A percentile compares a stretch with the other conserved stretches of the same genome.
Evolutionary conservation across 2,888 invertebrate genomes (phyloP).

Genomic region (Tenthredo distinguenda): DNA sequence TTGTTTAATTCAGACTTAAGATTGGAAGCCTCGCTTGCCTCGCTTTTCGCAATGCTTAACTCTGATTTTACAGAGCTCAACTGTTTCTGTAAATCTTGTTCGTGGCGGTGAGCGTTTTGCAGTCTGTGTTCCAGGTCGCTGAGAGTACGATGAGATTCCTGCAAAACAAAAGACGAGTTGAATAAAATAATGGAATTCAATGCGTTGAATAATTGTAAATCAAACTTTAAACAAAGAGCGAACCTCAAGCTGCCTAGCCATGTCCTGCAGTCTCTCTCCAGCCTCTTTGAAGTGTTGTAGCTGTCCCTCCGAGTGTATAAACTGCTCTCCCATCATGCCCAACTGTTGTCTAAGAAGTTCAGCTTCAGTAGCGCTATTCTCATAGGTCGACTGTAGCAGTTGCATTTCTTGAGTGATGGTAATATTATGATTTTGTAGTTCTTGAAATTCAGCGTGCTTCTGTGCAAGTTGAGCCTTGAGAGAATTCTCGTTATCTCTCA

Average conservation of each 20-base stretch:
- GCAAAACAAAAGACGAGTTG: constrained; percentile 31
- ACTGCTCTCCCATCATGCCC: constrained; percentile 71
- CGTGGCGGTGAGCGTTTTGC: constrained; percentile 79
- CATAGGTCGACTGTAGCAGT: constrained; percentile 70
- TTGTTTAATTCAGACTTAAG: constrained; percentile 78
- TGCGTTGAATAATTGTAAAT: background rate
- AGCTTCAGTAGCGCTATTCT: constrained; percentile 71
- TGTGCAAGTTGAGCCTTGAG: constrained; percentile 75
- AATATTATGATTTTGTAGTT: constrained; percentile 73
- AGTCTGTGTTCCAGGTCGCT: constrained; percentile 81
- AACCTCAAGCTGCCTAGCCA: constrained; percentile 80
- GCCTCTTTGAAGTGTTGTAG: constrained; percentile 78
- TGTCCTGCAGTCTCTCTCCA: constrained; percentile 80
- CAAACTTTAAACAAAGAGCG: constrained; percentile 42
- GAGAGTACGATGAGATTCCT: constrained; percentile 81
- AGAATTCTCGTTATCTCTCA: constrained; percentile 80
- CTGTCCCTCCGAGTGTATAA: constrained; percentile 73
- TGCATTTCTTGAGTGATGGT: constrained; percentile 69
- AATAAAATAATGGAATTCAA: background rate
- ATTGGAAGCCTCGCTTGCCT: constrained; percentile 69
- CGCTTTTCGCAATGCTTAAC: constrained; percentile 72
- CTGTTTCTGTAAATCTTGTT: constrained; percentile 81
- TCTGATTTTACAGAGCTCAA: constrained; percentile 75
- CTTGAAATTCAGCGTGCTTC: constrained; percentile 79
- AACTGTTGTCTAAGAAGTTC: constrained; percentile 72